Base-by-base conservation (phyloP, 2,888 invertebrate genomes). In the Azorinus chamasolen region DNA sequence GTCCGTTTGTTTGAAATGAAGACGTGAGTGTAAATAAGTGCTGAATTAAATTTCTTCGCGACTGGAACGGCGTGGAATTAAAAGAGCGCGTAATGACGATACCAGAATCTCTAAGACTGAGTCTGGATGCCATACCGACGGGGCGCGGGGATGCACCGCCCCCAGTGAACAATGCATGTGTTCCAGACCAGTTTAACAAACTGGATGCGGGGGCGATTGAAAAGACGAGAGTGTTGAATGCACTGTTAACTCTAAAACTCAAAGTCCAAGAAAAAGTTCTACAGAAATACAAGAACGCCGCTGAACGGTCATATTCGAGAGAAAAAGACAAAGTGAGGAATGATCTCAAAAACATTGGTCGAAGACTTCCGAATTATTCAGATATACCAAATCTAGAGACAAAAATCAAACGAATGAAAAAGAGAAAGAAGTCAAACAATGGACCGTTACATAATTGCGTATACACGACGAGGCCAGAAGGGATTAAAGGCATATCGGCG, bases 101-200 rank as follows among this genome's bases (percentile, higher is more conserved):
- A 10, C 41, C 45, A 1, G 70, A 70, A 22, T 20, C 48, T 4
- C 48, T 45, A 16, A 20, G 37, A 25, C 24, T 45, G 1, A 55
- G 39, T 25, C 39, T 64, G n/a, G 75, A 57, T 5, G 55, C 69
- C 14, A 41, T 66, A n/a, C 64, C 71, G 2, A 50, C 55, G 41
- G 20, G 37, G 14, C 27, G 53, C 2, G 61, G 54, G 43, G 66
- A 71, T 18, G 68, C 64, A 12, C 59, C 88, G 0, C 89, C 89
- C 0, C 89, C 89, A 1, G 80, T 88, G 10, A 89, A 89, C 77
- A 88, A 88, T 63, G 86, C 86, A 0, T 84, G 86, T 63, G 65
- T 88, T 61, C 89, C 89, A 12, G 88, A 89, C 63, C 86, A 88
- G 37, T 88, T 85, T 68, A 88, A 86, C 74, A 84, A 85, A 37